Conservation (phyloP, 2,888 invertebrate species). For the Pollenia griseotomentosa region DNA sequence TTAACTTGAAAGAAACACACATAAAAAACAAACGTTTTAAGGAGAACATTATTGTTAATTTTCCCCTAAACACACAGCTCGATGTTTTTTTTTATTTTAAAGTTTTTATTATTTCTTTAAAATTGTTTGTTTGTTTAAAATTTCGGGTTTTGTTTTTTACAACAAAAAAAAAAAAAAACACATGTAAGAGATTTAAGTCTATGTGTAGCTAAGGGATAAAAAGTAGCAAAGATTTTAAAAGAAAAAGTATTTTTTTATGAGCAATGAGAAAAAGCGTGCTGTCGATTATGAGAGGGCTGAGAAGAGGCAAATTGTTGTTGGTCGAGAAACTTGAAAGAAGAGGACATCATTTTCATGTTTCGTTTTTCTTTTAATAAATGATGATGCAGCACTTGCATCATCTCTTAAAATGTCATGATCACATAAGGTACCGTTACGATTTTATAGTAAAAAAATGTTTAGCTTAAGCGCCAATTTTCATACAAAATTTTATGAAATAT, state of each 20-base stretch:
- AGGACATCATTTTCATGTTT: too few species aligned
- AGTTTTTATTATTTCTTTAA: conserved; percentile 28
- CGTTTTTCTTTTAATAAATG: too few species aligned
- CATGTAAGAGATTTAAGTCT: neutral
- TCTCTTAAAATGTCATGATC: too few species aligned
- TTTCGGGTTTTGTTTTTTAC: neutral
- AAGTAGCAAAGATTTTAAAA: neutral
- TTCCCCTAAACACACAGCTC: conserved; percentile 53
- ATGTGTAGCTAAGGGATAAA: neutral
- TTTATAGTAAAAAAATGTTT: too few species aligned
- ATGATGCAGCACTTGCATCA: too few species aligned
- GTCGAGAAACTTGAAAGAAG: too few species aligned
- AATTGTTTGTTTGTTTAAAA: neutral
- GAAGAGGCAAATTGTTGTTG: neutral
- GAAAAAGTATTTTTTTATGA: conserved; percentile 17
- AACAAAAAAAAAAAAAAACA: neutral
- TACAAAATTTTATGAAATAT: too few species aligned
- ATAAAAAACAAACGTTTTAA: conserved; percentile 10
- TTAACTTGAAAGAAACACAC: conserved; percentile 12
- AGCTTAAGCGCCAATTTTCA: too few species aligned
- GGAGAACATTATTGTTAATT: conserved; percentile 45
- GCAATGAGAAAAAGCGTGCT: too few species aligned
- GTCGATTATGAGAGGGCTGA: conserved; percentile 1
- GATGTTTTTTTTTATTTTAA: conserved; percentile 17
- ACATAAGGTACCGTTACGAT: too few species aligned